These are phyloP conservation scores for Gymnogyps californianus DNA, from an alignment of 2,113 vertebrate genomes.

Conservation along the genomic window DNA sequence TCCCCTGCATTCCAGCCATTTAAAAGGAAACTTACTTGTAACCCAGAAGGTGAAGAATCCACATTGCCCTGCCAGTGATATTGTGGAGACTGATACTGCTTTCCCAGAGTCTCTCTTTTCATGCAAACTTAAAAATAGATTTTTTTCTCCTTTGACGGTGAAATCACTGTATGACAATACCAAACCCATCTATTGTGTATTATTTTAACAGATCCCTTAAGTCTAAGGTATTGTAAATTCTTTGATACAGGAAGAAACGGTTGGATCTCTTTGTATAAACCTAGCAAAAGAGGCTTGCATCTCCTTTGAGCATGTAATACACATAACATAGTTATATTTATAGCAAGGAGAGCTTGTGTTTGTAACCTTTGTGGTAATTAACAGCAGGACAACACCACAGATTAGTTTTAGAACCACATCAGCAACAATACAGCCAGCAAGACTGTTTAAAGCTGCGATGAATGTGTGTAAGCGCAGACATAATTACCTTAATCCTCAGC, in stretches of 20 bases:
- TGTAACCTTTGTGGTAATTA: constrained; percentile 25
- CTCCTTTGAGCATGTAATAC: neutral
- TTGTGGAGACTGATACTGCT: neutral
- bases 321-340: neutral
- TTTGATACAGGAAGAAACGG: neutral
- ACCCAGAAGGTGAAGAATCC: constrained; percentile 2
- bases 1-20: constrained; percentile 26
- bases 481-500: constrained; percentile 58
- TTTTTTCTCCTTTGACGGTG: neutral
- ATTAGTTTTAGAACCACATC: constrained; percentile 1
- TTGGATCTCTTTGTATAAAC: neutral
- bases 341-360: neutral
- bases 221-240: neutral
- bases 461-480: neutral
- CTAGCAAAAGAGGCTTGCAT: neutral
- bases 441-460: constrained; percentile 2
- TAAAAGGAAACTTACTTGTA: constrained; percentile 23
- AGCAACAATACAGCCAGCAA: constrained; percentile 9
- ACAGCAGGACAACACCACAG: neutral
- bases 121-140: neutral
- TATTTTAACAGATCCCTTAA: neutral
- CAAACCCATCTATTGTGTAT: neutral
- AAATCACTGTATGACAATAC: neutral
- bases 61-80: neutral
- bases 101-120: neutral